Evolutionary conservation across 2,888 invertebrate species (phyloP), one percentile per base, ranked within the genome.

Genomic region (Tiliacea citrago): DNA sequence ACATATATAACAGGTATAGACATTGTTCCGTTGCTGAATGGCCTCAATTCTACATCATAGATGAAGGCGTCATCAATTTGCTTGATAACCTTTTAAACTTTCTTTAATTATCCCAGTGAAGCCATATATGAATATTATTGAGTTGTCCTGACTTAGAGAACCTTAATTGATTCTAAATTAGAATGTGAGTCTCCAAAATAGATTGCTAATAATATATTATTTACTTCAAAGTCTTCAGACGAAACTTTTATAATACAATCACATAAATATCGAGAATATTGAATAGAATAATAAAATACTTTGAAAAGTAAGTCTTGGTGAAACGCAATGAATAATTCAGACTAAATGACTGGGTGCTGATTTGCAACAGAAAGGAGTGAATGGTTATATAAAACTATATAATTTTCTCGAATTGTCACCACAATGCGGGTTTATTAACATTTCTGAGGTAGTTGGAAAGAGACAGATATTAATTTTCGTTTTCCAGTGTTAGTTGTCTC

Each of bases 301-400:
- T 88, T 87, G 83, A 86, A 88, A 88, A 85, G 86, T 89, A 89
- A 90, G 86, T 86, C 87, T 86, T 77, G 76, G 82, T 63, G 81
- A 73, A 83, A 77, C 77, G 84, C 80, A 62, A 75, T 91, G 90
- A 91, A 91, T 91, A 83, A 92, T 91, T 89, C 90, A 90, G 80
- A 60, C 69, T 86, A 85, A 88, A 90, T 91, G 88, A 89, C 86
- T 80, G 75, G 77, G 80, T 85, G 76, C 75, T 86, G 89, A 87
- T 86, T 89, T 88, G 83, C 86, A 83, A 87, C 84, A 76, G 84
- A 88, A 89, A 87, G 88, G 84, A 83, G 72, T 81, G 57, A 79
- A 60, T 75, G 70, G 49, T 69, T 78, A 66, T 75, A 66, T 75
- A 76, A 66, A 75, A 75, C 55, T 71, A 82, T 73, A 81, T 76